Evolutionary conservation across 1,140 invertebrate genomes (phyloP).

Genomic region (Drosophila ironensis): DNA sequence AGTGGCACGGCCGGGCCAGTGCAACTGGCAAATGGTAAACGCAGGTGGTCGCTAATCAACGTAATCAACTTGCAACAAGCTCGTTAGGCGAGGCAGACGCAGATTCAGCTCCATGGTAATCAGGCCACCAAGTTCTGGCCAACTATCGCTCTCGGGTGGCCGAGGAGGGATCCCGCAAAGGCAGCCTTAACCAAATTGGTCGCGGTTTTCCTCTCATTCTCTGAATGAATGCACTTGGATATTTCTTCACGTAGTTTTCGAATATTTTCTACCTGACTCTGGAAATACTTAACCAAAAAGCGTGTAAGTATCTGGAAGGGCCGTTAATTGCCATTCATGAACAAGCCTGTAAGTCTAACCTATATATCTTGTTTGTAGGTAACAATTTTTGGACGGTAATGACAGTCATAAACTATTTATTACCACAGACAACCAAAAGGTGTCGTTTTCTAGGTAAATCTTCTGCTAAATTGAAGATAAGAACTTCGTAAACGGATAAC

Average conservation of each 20-base stretch:
- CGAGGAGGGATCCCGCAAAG: constrained; percentile 12
- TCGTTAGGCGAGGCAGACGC: constrained; percentile 38
- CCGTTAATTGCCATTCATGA: not conserved
- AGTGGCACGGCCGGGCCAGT: constrained; percentile 4
- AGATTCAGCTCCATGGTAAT: constrained; percentile 56
- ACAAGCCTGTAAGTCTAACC: not conserved
- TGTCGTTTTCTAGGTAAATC: not conserved
- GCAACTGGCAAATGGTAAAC: constrained; percentile 54
- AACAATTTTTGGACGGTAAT: not conserved
- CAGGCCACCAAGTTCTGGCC: constrained; percentile 65
- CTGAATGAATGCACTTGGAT: not conserved
- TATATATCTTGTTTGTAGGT: no score
- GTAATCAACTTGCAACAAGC: constrained; percentile 55
- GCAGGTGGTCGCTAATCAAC: constrained; percentile 76
- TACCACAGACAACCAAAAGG: not conserved
- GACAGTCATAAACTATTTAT: not conserved
- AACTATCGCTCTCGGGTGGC: not conserved
- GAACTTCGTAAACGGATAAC: no score
- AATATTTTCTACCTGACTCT: not conserved
- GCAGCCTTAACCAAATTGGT: constrained; percentile 37
- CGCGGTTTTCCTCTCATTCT: not conserved
- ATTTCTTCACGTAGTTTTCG: not conserved
- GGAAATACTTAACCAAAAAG: not conserved
- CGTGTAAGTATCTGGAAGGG: not conserved
- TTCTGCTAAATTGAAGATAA: no score